Base-by-base conservation (phyloP, 1,140 invertebrate genomes). In the Drosophila sechellia region DNA sequence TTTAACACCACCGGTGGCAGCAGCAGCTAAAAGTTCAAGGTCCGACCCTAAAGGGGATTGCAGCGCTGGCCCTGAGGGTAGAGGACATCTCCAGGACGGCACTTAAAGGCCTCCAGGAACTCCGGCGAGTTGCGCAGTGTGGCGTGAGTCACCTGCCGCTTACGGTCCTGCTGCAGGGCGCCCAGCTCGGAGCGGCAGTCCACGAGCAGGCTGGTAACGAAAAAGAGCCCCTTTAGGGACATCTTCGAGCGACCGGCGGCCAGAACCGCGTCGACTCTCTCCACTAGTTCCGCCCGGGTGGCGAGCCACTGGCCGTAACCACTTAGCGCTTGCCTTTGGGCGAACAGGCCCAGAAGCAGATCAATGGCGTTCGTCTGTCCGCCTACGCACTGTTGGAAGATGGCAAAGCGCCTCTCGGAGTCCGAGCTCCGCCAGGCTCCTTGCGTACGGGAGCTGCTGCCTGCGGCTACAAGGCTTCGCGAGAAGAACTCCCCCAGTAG, bases 391-490 rank as follows among this genome's bases (percentile, higher is more conserved):
- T 79, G 65, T 22, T 80, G 56, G 6, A 89, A 77, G 17, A 25
- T 45, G 10, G 40, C 53, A 48, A 91, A 92, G 8, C 68, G 54
- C 3, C 68, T 52, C 11, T 92, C 86, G 4, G 90, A 90, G 50
- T 92, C 90, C 22, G 50, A 71, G 43, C 90, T 90, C n/a, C 90
- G 87, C 90, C 90, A 92, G 11, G 90, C 84, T 12, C 90, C 90
- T 0, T 87, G 64, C 3, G 84, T 86, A 1, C 68, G 52, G 13
- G 77, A 76, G 17, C 64, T 90, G 49, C 90, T 90, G 10, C 90
- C 90, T 8, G 81, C 77, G 13, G 90, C 81, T 4, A 92, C 55
- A 13, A 92, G 64, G 1, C 63, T 66, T 15, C 83, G 69, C 3
- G 84, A 81, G 15, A 92, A 91, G 34, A 57, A 59, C 49, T 91